Evolutionary conservation across 2,797 vertebrate genomes (phyloP).

Genomic region (Oreonectes daqikongensis): DNA sequence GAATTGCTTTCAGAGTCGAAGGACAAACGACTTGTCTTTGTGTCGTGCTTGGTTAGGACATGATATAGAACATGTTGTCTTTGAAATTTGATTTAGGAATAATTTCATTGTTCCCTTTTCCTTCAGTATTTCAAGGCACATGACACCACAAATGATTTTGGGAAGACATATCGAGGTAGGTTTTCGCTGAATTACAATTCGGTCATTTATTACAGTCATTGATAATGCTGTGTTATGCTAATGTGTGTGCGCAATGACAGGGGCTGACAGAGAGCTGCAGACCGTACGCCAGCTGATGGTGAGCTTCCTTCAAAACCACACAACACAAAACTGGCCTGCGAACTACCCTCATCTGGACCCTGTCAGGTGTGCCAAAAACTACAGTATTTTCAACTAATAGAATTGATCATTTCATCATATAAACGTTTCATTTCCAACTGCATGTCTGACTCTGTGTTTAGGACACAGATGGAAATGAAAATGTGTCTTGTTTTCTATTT

Average conservation of each 20-base stretch:
- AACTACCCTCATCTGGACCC: constrained; percentile 76
- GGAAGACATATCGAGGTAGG: constrained; percentile 82
- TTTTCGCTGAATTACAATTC: neutral
- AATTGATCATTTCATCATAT: neutral
- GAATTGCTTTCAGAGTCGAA: neutral
- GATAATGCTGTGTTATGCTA: neutral
- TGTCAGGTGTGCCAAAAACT: constrained; percentile 62
- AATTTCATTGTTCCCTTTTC: neutral
- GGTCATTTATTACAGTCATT: neutral
- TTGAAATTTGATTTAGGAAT: neutral
- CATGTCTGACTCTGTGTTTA: neutral
- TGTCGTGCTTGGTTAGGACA: neutral
- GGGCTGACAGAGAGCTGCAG: constrained; percentile 77
- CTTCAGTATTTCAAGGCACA: constrained; percentile 84
- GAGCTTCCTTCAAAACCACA: constrained; percentile 84
- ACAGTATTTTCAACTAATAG: neutral
- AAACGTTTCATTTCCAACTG: neutral
- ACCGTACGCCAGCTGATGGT: constrained; percentile 81
- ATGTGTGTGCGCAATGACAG: constrained; percentile 56
- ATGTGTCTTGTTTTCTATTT: constrained; percentile 9
- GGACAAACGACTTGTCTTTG: neutral
- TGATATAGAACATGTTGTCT: neutral
- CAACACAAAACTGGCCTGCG: constrained; percentile 68
- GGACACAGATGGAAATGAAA: constrained; percentile 3
- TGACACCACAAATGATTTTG: constrained; percentile 77